These are phyloP conservation scores for Myodes glareolus DNA, from an alignment of 2,113 vertebrate species.

Conservation along the genomic window DNA sequence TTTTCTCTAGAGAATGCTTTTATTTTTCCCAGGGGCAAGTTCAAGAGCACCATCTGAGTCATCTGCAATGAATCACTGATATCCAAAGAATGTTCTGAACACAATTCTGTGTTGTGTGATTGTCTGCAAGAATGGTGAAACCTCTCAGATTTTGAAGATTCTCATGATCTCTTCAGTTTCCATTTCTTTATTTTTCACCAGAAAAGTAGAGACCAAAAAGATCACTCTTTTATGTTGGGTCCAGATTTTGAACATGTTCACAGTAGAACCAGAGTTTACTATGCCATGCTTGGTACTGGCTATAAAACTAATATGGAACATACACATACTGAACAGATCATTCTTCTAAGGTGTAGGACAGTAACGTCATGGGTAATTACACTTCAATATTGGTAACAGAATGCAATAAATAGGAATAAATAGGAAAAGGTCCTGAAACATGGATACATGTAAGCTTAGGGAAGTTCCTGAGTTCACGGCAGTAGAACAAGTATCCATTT, in stretches of 20 bases:
- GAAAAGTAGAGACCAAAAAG: neutral
- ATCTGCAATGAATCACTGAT: neutral
- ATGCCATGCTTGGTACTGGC: neutral
- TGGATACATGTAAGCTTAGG: neutral
- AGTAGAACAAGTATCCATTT: neutral
- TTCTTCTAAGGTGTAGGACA: neutral
- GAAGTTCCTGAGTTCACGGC: too few species aligned
- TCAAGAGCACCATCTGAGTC: neutral
- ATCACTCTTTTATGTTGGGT: neutral
- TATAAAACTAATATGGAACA: neutral
- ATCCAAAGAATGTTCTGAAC: neutral
- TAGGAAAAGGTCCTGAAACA: neutral
- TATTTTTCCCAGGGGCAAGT: rapidly evolving
- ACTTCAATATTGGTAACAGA: neutral
- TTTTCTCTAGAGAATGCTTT: neutral
- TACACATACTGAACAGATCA: neutral
- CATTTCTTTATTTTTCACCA: neutral
- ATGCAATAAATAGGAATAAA: neutral
- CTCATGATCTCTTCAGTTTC: neutral
- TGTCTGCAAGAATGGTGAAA: neutral
- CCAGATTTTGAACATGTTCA: neutral
- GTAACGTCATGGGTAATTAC: neutral
- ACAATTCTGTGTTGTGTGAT: neutral
- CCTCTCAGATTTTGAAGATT: neutral
- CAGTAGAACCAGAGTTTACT: neutral